A percentile compares a stretch with the other conserved stretches of the same genome.
Evolutionary conservation across 2,888 invertebrate species (phyloP).

Genomic region (Andrena bicolor): DNA sequence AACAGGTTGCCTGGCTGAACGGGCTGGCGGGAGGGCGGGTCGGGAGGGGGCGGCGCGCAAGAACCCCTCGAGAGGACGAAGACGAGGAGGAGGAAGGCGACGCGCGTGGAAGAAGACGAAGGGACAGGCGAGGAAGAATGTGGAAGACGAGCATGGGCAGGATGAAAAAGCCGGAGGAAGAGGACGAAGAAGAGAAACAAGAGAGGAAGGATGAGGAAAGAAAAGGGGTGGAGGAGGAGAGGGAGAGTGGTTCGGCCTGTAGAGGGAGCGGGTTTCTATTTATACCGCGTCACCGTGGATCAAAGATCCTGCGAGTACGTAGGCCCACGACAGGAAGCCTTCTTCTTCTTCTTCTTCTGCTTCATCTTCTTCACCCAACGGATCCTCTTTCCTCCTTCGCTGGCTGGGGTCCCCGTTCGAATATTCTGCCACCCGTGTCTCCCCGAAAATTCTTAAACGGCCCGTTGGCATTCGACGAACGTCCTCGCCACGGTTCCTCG

Average conservation of each 20-base stretch:
- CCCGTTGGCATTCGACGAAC: conserved; percentile 52
- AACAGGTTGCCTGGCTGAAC: conserved; percentile 80
- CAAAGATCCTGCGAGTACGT: conserved; percentile 66
- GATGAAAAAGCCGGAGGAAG: conserved; percentile 43
- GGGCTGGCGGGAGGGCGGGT: conserved; percentile 48
- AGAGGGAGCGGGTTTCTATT: conserved; percentile 72
- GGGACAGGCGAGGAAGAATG: conserved; percentile 35
- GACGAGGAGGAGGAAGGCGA: conserved; percentile 26
- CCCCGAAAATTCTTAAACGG: conserved; percentile 62
- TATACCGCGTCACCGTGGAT: conserved; percentile 74
- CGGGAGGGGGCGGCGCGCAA: conserved; percentile 58
- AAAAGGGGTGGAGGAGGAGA: conserved; percentile 32
- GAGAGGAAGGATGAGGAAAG: conserved; percentile 26
- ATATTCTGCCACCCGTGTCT: neutral
- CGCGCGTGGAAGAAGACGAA: conserved; percentile 34
- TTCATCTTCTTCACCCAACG: conserved; percentile 7
- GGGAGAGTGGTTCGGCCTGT: conserved; percentile 66
- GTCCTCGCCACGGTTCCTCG: conserved; percentile 19
- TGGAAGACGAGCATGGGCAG: conserved; percentile 43
- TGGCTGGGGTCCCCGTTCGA: neutral
- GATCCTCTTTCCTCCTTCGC: neutral
- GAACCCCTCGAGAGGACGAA: conserved; percentile 66
- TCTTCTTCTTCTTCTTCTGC: conserved; percentile 35
- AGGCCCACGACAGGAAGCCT: conserved; percentile 52
- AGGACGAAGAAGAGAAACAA: conserved; percentile 30